Base-by-base conservation (phyloP, 2,113 vertebrate genomes). In the Chiloscyllium plagiosum region DNA sequence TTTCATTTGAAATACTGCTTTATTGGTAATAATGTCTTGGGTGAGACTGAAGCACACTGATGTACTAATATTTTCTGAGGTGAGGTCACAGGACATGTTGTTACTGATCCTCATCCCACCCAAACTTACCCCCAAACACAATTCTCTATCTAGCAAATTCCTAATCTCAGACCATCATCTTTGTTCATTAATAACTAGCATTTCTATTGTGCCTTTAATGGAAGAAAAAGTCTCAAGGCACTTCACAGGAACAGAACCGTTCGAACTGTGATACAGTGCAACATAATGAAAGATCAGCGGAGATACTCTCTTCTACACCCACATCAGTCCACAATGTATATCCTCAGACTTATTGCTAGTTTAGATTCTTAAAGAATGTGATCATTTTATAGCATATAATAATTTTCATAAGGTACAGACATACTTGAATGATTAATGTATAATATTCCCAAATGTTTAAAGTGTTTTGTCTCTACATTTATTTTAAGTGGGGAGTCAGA, bases 401-500 rank as follows among this genome's bases (percentile, higher is more conserved):
- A 80, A 80, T 37, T 80, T 80, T 80, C 76, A 76, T 78, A n/a
- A 33, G 76, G 10, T 78, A 1, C 26, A 78, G 86, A 56, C 24
- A 29, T 24, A 52, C 13, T 89, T 56, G 13, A 56, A 26, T 24
- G 56, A 89, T 89, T 26, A 52, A 52, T 61, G 86, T 56, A 13
- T 26, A 61, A 26, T 56, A 29, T 56, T 89, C 26, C 50, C 86
- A 61, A 89, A 13, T 89, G 24, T 56, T 0, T 29, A 89, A 29
- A 24, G 26, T 26, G 13, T 56, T 89, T 89, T 89, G 56, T 52
- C 56, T 94, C 65, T 94, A 19, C 92, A 69, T 94, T 68, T 69
- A 94, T 94, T 94, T 94, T 94, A 37, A 94, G 92, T 68, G 24
- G n/a, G 20, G 7, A 42, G 68, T 69, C 92, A 94, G n/a, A 15